Base-by-base conservation (phyloP, 37 sponge, comb jelly and placozoan species). In the Halichondria panicea region DNA sequence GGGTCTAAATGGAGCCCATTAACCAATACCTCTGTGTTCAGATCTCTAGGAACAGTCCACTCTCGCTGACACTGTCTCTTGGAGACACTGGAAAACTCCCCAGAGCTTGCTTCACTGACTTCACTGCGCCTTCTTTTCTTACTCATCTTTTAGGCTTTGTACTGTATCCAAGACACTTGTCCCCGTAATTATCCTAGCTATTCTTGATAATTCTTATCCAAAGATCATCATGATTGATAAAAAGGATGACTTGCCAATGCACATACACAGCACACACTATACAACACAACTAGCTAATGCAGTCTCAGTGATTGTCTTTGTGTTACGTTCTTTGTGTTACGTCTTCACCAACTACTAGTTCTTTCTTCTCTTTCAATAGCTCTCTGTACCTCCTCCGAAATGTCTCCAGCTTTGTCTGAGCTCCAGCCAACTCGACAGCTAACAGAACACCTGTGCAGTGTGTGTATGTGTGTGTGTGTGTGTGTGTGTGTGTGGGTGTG, bases 361-460 rank as follows among this genome's bases (percentile, higher is more conserved):
- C 55, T 9, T 38, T 55, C 60, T 80, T 80, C 61, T 70, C 19
- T 43, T 32, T 35, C 33, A 80, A 38, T 50, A 80, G 55, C 21
- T 19, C 3, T 5, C 37, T 32, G 60, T 83, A 83, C 42, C 33
- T 19, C 39, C 59, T 74, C 54, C 76, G 64, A 42, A 57, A 24
- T 21, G 27, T 19, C 46, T 83, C 83, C 59, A 68, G 37, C 38
- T 43, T 74, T 40, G 50, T 32, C 68, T 83, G 83, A 6, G 48
- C 69, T 24, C 57, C 54, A 11, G 83, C 68, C 24, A 83, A 36
- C 45, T 74, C 75, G 43, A 28, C 45, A 38, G 61, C 24, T 15
- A 38, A n/a, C 0, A 18, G 31, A 18, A 81, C 46, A 63, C 54
- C 82, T 81, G 43, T 31, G 64, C 3, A 70, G 11, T n/a, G 21